Evolutionary conservation across 2,797 vertebrate species (phyloP), one percentile per base, ranked within the genome.

Genomic region (Poeciliopsis paucimaculata): DNA sequence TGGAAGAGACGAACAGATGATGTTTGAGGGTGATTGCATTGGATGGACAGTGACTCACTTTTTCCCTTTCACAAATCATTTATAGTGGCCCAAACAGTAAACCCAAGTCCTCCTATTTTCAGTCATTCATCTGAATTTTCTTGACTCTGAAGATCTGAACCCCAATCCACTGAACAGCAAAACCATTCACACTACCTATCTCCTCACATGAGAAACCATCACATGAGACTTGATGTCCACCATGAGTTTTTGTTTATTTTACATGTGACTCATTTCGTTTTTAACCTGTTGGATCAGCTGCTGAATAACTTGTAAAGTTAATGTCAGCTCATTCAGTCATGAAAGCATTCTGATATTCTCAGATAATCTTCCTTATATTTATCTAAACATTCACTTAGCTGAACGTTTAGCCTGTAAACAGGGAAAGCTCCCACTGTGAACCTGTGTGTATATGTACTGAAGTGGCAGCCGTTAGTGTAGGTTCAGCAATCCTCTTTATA

Each of bases 401-500:
- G n/a, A 43, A 46, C 15, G 28, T 73, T 76, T 16, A 43, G 28
- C n/a, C 47, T 46, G 34, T 15, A 39, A 15, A 36, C 16, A 57
- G 23, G n/a, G 11, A 70, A 68, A 3, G 43, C 15, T 79, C 55
- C n/a, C 5, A 71, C 77, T 80, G 71, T 77, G 51, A 84, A 81
- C 62, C 8, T 15, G 72, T 11, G 72, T 46, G 68, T 47, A 76
- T 86, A 90, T 87, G 83, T 82, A 82, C 41, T 60, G 34, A 80
- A 68, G 80, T 10, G 74, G 76, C 91, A 92, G 89, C 91, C 90
- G 89, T 0, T 75, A 70, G 75, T 49, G 83, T 64, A 82, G 88
- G 66, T 88, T 88, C 57, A 90, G 85, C 79, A 73, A 78, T 84
- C 82, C 92, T 84, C 86, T 91, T 88, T 89, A 90, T 91, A 91